Evolutionary conservation across 2,888 invertebrate genomes (phyloP), one percentile per base, ranked within the genome.

Genomic region (Andrena haemorrhoa): DNA sequence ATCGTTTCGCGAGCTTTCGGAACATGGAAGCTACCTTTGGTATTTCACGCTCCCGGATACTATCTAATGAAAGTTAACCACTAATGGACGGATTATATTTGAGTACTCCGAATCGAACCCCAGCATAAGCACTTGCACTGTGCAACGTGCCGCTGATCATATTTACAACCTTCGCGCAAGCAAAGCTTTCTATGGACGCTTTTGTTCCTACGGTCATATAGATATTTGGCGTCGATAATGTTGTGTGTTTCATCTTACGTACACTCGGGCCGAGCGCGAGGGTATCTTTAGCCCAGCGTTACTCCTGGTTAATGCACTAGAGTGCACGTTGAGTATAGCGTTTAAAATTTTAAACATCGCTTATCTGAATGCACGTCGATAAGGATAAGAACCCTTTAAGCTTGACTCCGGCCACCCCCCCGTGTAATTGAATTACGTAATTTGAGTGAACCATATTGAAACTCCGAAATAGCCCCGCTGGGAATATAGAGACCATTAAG

Each of bases 341-440:
- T 6, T 75, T 49, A 69, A 79, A 75, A 69, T 70, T 75, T 56
- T 20, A 49, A 51, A 64, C 66, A n/a, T 26, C 6, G 29, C n/a
- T 29, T 64, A 64, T 64, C 76, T 26, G 8, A 7, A 7, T 56
- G 31, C 31, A 2, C 31, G 41, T 63, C 75, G 53, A 74, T 63
- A 61, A 35, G 33, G 49, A 49, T 68, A 47, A 75, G 68, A 65
- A 10, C 10, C n/a, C 47, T 12, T 29, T 20, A 33, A 47, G 47
- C 53, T 20, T 41, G 16, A 53, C 29, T 75, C 6, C n/a, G 3
- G 73, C 33, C 23, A 20, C 8, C 23, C 31, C 16, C 3, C 31
- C 31, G 47, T 49, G 10, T 49, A 75, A 79, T 75, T 75, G 63
- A 75, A 79, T 79, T 69, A 75, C 68, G 56, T 56, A 16, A 64